Percentiles rank a stretch among this genome's conserved stretches.
Conservation (phyloP, 2,113 vertebrate genomes). For the Pundamilia nyererei region DNA sequence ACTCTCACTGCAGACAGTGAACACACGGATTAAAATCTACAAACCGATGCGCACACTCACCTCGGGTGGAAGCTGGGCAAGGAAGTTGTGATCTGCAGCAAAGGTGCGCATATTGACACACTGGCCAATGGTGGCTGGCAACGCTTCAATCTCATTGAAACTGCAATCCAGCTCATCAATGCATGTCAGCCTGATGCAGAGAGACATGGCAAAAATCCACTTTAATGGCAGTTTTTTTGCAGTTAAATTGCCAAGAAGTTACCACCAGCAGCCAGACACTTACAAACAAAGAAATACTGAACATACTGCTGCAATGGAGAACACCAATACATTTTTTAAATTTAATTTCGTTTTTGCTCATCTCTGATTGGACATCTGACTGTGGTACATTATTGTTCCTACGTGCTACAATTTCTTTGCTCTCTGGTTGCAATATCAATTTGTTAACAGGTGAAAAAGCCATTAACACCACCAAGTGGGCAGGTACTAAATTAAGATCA, state of each 20-base stretch:
- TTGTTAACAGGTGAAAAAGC: neutral
- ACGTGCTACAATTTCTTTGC: neutral
- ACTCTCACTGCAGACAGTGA: neutral
- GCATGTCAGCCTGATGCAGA: slow-evolving; percentile 71
- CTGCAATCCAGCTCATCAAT: slow-evolving; percentile 96
- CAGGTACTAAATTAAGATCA: neutral
- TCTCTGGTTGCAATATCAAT: neutral
- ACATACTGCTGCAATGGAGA: neutral
- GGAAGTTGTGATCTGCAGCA: slow-evolving; percentile 95
- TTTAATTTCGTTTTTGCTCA: neutral
- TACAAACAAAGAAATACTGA: neutral
- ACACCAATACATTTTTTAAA: neutral
- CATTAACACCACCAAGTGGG: neutral
- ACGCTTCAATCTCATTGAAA: slow-evolving; percentile 94
- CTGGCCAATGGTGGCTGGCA: slow-evolving; percentile 87
- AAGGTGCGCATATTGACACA: slow-evolving; percentile 87
- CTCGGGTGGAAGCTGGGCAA: slow-evolving; percentile 87
- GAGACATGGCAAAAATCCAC: neutral
- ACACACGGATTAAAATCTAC: neutral
- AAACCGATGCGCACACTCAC: slow-evolving; percentile 52
- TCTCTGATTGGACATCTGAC: neutral
- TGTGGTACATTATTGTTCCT: neutral
- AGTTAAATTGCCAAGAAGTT: neutral
- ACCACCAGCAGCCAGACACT: neutral
- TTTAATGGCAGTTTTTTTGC: neutral